These are phyloP conservation scores for Caenorhabditis sinica DNA, from an alignment of 2,888 invertebrate species.

Conservation along the genomic window DNA sequence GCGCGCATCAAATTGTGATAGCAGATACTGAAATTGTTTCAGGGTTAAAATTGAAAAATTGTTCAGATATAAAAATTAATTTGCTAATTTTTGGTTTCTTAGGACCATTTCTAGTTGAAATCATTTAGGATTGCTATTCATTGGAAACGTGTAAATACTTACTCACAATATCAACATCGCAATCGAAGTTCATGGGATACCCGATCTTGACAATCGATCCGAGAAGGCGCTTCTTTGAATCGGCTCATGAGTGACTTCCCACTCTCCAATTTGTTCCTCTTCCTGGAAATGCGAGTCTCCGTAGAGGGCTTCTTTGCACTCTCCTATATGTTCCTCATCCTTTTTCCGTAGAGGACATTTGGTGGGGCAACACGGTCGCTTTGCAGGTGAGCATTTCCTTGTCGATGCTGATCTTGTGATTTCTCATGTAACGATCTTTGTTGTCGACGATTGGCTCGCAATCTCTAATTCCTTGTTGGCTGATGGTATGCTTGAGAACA, in stretches of 20 bases:
- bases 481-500: conserved; percentile 11
- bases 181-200: background rate
- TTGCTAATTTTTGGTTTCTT: background rate
- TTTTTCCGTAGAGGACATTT: conserved; percentile 33
- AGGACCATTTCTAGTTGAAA: background rate
- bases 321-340: conserved; percentile 24
- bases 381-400: conserved; percentile 24
- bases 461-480: background rate
- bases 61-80: too few species aligned
- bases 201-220: conserved; percentile 29
- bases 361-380: conserved; percentile 51
- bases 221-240: conserved; percentile 4
- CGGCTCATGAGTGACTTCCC: background rate
- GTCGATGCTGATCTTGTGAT: conserved; percentile 7
- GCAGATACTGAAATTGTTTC: conserved; percentile 6
- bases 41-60: too few species aligned
- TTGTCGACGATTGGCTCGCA: conserved; percentile 27
- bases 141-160: background rate
- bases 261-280: too few species aligned
- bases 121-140: too few species aligned
- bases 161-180: background rate
- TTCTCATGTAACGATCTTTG: conserved; percentile 32
- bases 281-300: too few species aligned
- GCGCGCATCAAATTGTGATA: conserved; percentile 20
- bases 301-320: conserved; percentile 36